These are phyloP conservation scores for Urocynchramus pylzowi DNA, from an alignment of 2,113 vertebrate genomes.

Conservation along the genomic window DNA sequence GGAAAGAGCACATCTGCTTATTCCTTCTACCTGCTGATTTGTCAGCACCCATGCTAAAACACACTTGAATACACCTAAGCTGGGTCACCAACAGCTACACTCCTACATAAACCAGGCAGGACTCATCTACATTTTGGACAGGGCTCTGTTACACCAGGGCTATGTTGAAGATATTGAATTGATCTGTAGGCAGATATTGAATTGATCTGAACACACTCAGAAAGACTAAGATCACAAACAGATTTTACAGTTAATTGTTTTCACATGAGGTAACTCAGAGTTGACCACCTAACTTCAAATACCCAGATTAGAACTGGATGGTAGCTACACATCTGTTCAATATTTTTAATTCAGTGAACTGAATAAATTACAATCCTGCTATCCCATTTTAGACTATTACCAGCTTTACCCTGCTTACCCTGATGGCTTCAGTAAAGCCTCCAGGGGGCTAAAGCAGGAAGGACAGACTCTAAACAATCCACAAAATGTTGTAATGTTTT, in stretches of 20 bases:
- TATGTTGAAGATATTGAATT: not conserved
- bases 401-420: not conserved
- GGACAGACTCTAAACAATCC: not conserved
- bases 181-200: not conserved
- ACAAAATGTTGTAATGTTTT: not conserved
- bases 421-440: not conserved
- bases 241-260: not conserved
- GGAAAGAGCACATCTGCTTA: not conserved
- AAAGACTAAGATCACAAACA: not conserved
- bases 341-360: not conserved
- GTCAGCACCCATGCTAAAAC: not conserved
- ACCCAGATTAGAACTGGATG: not conserved
- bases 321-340: not conserved
- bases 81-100: not conserved
- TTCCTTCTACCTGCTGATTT: not conserved
- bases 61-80: not conserved
- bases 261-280: not conserved
- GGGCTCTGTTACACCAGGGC: not conserved
- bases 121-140: not conserved
- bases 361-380: not conserved
- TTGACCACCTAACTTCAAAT: not conserved
- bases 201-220: not conserved
- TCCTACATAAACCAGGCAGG: not conserved
- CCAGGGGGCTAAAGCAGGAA: not conserved
- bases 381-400: not conserved